Conservation (phyloP, 2,113 vertebrate genomes). For the Labeo catla region DNA sequence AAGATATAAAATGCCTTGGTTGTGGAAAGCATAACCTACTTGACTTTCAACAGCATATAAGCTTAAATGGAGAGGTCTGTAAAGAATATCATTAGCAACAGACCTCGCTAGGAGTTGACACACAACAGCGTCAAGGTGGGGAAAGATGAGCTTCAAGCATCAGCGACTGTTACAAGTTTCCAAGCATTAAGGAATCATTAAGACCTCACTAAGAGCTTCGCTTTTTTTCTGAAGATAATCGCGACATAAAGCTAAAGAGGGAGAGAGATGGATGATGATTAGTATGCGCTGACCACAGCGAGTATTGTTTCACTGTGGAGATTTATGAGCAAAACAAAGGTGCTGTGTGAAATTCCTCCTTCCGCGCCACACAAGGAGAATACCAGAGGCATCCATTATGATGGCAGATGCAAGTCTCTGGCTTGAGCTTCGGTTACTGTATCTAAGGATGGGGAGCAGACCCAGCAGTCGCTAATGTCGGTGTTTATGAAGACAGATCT, state of each 20-base stretch:
- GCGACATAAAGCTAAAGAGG: neutral
- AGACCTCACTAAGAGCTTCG: neutral
- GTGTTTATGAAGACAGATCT: slow-evolving; percentile 46
- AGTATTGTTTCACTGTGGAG: slow-evolving; percentile 42
- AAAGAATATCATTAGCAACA: slow-evolving; percentile 21
- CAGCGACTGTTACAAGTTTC: neutral
- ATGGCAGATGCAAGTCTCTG: slow-evolving; percentile 23
- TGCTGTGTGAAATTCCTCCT: slow-evolving; percentile 66
- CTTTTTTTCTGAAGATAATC: neutral
- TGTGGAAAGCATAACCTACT: neutral
- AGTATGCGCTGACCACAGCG: slow-evolving; percentile 16
- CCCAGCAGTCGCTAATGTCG: slow-evolving; percentile 33
- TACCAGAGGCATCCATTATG: slow-evolving; percentile 54
- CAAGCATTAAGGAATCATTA: slow-evolving; percentile 5
- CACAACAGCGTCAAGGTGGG: slow-evolving; percentile 7
- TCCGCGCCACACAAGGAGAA: slow-evolving; percentile 49
- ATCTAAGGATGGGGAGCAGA: slow-evolving; percentile 1
- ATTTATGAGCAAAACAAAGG: slow-evolving; percentile 42
- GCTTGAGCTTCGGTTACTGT: slow-evolving; percentile 17
- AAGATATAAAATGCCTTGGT: neutral
- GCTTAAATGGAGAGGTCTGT: slow-evolving; percentile 23
- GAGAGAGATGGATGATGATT: slow-evolving; percentile 29
- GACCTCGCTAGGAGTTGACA: neutral
- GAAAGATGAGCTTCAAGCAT: slow-evolving; percentile 15
- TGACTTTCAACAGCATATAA: slow-evolving; percentile 3